Evolutionary conservation across 2,113 vertebrate genomes (phyloP).

Genomic region (Xiphorhynchus elegans): DNA sequence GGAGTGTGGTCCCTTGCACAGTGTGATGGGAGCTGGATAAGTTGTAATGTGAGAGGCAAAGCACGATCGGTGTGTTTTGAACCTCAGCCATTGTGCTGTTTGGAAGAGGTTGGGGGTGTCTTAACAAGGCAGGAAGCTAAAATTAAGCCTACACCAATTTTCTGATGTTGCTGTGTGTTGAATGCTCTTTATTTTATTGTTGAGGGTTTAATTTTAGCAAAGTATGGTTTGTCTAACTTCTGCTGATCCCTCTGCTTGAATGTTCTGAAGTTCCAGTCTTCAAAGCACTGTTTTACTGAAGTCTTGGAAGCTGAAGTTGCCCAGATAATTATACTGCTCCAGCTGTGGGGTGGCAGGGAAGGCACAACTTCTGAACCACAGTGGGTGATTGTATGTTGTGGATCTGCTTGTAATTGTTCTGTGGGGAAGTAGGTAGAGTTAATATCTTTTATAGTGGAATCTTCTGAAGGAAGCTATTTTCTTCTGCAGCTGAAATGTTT

Average conservation of each 20-base stretch:
- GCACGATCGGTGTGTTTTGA: not conserved
- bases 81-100: not conserved
- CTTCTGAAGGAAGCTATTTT: not conserved
- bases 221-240: not conserved
- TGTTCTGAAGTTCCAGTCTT: not conserved
- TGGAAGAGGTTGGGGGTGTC: not conserved
- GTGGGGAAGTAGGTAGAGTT: not conserved
- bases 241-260: not conserved
- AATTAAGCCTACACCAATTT: not conserved
- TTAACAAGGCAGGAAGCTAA: not conserved
- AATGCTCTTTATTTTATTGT: fast-evolving
- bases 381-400: not conserved
- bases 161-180: not conserved
- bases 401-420: not conserved
- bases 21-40: not conserved
- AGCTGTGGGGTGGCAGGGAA: not conserved
- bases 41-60: not conserved
- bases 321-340: not conserved
- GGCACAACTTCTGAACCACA: not conserved
- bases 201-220: not conserved
- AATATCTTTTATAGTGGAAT: not conserved
- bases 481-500: not conserved
- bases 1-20: not conserved
- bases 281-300: not conserved
- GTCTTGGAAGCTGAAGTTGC: not conserved